phyloP scores from a whole-genome alignment of 2,888 invertebrate genomes.

The Thera britannica region DNA sequence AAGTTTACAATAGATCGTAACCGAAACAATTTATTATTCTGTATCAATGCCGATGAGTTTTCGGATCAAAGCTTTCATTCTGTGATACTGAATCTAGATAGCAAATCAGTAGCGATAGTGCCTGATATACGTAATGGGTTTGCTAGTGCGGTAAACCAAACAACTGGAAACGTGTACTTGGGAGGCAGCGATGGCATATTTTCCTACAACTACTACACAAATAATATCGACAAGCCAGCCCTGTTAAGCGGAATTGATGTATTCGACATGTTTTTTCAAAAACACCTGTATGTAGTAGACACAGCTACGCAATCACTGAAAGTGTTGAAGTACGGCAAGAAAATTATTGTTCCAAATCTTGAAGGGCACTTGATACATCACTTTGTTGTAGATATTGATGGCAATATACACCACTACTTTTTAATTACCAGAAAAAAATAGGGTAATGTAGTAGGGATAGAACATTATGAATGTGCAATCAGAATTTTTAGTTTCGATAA shows the following conservation, averaged over 20 bases:
- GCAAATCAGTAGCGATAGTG: conserved; percentile 51
- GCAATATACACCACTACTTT: too few relatives aligned
- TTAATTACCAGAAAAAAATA: too few relatives aligned
- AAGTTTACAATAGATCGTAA: conserved; percentile 60
- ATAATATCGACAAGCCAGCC: conserved; percentile 52
- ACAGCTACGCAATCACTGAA: conserved; percentile 59
- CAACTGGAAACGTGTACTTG: conserved; percentile 56
- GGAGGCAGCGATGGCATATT: conserved; percentile 70
- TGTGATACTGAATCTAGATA: conserved; percentile 58
- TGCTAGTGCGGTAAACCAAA: conserved; percentile 64
- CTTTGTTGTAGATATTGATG: conserved; percentile 54
- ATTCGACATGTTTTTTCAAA: conserved; percentile 63
- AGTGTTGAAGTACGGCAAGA: conserved; percentile 46
- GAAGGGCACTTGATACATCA: conserved; percentile 59
- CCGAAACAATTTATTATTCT: conserved; percentile 60
- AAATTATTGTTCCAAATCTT: conserved; percentile 45
- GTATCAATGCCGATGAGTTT: conserved; percentile 69
- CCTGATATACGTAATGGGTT: conserved; percentile 67
- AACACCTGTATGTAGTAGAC: conserved; percentile 62
- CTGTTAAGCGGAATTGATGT: conserved; percentile 57
- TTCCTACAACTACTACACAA: conserved; percentile 55
- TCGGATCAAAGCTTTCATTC: conserved; percentile 68
- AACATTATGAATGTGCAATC: too few relatives aligned
- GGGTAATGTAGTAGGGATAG: too few relatives aligned
- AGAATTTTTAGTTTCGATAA: too few relatives aligned